Evolutionary conservation across 2,797 vertebrate genomes (phyloP).

Genomic region (Channallabes apus): DNA sequence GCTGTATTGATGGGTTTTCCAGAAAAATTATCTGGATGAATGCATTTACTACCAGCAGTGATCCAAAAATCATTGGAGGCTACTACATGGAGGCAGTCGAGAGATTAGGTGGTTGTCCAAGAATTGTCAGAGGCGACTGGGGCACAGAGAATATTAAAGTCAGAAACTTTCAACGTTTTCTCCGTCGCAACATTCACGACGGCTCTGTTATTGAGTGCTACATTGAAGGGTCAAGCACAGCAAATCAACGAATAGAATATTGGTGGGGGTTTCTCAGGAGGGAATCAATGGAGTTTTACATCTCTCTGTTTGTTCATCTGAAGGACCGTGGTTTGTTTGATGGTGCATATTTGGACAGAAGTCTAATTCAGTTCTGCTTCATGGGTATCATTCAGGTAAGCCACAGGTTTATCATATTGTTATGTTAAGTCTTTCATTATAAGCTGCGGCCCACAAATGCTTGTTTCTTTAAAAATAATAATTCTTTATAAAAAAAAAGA

Average conservation of each 20-base stretch:
- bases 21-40: neutral
- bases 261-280: neutral
- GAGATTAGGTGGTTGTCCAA: constrained; percentile 24
- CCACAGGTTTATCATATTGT: too few relatives aligned
- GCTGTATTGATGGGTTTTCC: too few relatives aligned
- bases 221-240: neutral
- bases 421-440: too few relatives aligned
- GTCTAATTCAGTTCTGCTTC: constrained; percentile 3
- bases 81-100: constrained; percentile 32
- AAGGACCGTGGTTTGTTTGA: neutral
- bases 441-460: too few relatives aligned
- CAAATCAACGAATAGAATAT: neutral
- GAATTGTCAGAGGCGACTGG: constrained; percentile 19
- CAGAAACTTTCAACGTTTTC: constrained; percentile 31
- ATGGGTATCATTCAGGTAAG: constrained; percentile 5
- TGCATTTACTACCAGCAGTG: constrained; percentile 6
- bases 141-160: constrained; percentile 31
- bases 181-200: neutral
- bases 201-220: neutral
- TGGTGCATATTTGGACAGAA: neutral
- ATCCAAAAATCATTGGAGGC: too few relatives aligned
- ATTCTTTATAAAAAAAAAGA: too few relatives aligned
- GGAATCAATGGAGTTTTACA: neutral
- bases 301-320: too few relatives aligned
- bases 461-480: too few relatives aligned